Conservation (phyloP, 1,140 invertebrate species). For the Idris sp. region DNA sequence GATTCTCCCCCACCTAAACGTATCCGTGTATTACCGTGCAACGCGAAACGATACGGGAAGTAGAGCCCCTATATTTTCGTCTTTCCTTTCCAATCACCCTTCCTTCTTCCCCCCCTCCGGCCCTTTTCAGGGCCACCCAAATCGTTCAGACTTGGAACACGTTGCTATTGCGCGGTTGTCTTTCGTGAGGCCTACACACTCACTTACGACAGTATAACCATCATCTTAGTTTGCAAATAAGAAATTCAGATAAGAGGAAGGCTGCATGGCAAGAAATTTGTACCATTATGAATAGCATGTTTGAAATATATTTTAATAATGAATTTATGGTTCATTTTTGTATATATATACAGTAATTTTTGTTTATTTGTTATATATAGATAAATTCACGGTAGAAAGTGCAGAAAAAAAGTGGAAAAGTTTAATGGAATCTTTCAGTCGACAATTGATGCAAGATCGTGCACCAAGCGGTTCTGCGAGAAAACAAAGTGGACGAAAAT, state of each 20-base stretch:
- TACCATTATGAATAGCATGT: background rate
- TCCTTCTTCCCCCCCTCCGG: too few relatives aligned
- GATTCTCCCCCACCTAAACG: too few relatives aligned
- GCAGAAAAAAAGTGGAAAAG: slow-evolving; percentile 2
- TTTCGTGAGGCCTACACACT: too few relatives aligned
- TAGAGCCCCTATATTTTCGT: too few relatives aligned
- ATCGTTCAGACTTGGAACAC: too few relatives aligned
- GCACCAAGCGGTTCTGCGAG: slow-evolving; percentile 10
- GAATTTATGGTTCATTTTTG: background rate
- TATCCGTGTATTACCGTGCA: too few relatives aligned
- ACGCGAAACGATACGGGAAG: too few relatives aligned
- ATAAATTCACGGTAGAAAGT: slow-evolving; percentile 11
- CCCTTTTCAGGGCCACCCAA: too few relatives aligned
- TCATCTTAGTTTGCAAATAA: background rate
- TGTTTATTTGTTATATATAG: too few relatives aligned
- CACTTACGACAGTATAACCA: too few relatives aligned
- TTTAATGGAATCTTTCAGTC: slow-evolving; percentile 4
- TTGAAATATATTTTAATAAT: background rate
- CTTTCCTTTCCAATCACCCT: too few relatives aligned
- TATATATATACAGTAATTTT: background rate
- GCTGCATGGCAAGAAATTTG: slow-evolving; percentile 5
- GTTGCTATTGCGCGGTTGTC: too few relatives aligned
- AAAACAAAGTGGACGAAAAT: background rate
- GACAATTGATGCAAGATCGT: background rate
- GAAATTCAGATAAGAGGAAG: background rate